A percentile compares a stretch with the other conserved stretches of the same genome.
Conservation (phyloP, 2,797 vertebrate species). For the Acropternis orthonyx region DNA sequence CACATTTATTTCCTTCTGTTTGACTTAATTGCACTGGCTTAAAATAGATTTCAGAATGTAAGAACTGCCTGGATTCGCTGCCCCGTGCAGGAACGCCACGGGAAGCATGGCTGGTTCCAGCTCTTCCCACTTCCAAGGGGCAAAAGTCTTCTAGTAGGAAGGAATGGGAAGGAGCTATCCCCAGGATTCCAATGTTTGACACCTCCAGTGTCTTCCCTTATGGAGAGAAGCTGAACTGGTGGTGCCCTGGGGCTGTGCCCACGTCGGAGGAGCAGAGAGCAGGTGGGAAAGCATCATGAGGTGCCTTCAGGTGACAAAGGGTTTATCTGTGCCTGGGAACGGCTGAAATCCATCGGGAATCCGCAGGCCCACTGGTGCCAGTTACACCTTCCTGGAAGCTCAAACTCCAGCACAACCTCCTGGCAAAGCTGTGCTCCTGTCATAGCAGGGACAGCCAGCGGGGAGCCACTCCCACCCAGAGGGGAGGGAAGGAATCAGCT, state of each 20-base stretch:
- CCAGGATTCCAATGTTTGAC: not conserved
- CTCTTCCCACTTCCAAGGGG: fast-evolving
- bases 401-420: not conserved
- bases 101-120: not conserved
- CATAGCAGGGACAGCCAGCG: not conserved
- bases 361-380: not conserved
- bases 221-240: not conserved
- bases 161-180: not conserved
- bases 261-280: fast-evolving
- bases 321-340: fast-evolving
- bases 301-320: not conserved
- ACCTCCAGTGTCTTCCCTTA: not conserved
- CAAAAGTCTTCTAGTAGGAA: not conserved
- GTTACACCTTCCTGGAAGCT: not conserved
- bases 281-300: not conserved
- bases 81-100: fast-evolving
- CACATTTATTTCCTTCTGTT: not conserved
- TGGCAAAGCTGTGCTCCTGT: not conserved
- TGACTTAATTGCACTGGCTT: slow-evolving; percentile 38
- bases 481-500: not conserved
- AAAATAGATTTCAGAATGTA: not conserved
- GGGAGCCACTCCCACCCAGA: not conserved
- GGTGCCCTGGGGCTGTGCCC: not conserved
- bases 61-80: not conserved
- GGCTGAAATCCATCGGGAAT: not conserved